Conservation (phyloP, 2,888 invertebrate species). For the Andrena trimmerana region DNA sequence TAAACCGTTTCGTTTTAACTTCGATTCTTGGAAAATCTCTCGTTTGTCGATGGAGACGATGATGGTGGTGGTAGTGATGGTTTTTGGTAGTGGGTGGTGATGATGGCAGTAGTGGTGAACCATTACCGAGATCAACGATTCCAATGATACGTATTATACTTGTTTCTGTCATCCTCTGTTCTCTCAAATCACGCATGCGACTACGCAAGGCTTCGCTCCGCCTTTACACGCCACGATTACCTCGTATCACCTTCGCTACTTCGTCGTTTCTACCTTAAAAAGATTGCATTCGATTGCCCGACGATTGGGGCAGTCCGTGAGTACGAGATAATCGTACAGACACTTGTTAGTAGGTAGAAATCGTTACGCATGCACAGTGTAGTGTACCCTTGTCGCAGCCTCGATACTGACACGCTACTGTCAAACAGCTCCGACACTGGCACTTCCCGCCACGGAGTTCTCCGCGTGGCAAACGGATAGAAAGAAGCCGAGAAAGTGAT, state of each 20-base stretch:
- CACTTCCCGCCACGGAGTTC: constrained; percentile 34
- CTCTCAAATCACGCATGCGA: constrained; percentile 68
- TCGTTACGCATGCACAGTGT: constrained; percentile 69
- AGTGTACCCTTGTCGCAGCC: constrained; percentile 51
- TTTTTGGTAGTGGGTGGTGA: constrained; percentile 42
- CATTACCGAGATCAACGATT: constrained; percentile 67
- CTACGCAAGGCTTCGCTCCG: constrained; percentile 69
- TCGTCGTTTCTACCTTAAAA: background rate
- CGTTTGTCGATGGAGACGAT: constrained; percentile 51
- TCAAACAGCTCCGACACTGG: constrained; percentile 53
- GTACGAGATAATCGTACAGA: constrained; percentile 66
- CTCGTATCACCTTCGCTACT: constrained; percentile 49
- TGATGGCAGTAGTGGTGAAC: constrained; percentile 63
- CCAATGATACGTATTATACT: constrained; percentile 39
- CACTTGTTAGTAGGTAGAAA: constrained; percentile 64
- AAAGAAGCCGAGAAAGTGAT: background rate
- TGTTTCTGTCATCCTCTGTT: constrained; percentile 36
- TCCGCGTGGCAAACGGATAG: constrained; percentile 48
- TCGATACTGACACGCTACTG: constrained; percentile 49
- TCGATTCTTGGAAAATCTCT: constrained; percentile 39
- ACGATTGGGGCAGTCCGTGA: constrained; percentile 11
- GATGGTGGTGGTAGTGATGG: constrained; percentile 28
- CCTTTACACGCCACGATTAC: constrained; percentile 59
- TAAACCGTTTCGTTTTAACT: constrained; percentile 50
- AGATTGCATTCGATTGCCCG: background rate